Conservation (phyloP, 2,113 vertebrate genomes). For the Platycercus adscitus region DNA sequence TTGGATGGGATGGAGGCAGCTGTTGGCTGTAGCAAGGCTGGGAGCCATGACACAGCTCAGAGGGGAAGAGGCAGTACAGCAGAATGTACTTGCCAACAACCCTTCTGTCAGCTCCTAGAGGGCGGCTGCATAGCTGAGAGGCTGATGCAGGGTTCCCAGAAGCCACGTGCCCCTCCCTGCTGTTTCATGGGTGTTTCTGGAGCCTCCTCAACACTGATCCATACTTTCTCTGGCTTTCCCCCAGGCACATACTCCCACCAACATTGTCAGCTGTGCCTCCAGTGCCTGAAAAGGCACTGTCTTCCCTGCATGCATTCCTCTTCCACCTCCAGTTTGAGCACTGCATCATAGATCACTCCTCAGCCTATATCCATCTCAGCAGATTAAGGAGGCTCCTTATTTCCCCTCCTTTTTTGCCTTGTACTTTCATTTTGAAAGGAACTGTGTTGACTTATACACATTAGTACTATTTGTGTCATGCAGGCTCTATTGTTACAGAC, state of each 20-base stretch:
- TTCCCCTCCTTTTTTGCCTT: not conserved
- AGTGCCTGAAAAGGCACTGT: not conserved
- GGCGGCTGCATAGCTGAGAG: rapidly evolving
- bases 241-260: not conserved
- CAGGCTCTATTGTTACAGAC: not conserved
- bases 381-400: not conserved
- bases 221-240: not conserved
- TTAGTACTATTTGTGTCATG: not conserved
- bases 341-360: not conserved
- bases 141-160: not conserved
- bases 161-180: not conserved
- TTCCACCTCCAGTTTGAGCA: not conserved
- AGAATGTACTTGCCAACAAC: rapidly evolving
- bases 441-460: not conserved
- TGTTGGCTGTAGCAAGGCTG: not conserved
- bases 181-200: not conserved
- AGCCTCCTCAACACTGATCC: not conserved
- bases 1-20: not conserved
- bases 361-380: not conserved
- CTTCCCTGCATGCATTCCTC: not conserved
- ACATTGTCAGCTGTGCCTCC: not conserved
- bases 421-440: not conserved
- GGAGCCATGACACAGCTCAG: not conserved
- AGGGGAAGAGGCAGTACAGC: not conserved
- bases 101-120: not conserved